Evolutionary conservation across 2,888 invertebrate genomes (phyloP).

Genomic region (Lithophane leautieri): DNA sequence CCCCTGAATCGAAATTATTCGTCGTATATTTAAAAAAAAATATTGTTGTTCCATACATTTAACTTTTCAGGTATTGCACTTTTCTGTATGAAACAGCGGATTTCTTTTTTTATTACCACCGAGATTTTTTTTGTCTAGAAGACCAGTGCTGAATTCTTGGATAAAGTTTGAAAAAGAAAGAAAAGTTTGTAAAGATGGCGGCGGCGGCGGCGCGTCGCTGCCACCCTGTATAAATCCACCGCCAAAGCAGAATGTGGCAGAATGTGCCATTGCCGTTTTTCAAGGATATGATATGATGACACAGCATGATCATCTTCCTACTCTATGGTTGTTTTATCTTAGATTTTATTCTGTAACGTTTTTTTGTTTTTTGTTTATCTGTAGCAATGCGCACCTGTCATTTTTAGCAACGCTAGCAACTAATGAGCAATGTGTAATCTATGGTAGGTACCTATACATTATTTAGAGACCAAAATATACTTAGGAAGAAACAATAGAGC

Average conservation of each 20-base stretch:
- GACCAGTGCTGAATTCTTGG: too few species aligned
- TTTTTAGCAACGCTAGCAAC: not conserved
- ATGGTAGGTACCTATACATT: not conserved
- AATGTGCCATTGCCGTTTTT: not conserved
- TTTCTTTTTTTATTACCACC: too few species aligned
- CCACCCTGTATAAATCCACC: too few species aligned
- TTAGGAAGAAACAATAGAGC: conserved; percentile 8
- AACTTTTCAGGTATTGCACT: too few species aligned
- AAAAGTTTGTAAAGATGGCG: too few species aligned
- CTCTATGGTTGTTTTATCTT: not conserved
- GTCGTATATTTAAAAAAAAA: too few species aligned
- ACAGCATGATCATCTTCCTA: not conserved
- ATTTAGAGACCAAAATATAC: not conserved
- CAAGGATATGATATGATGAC: not conserved
- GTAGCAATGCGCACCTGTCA: not conserved
- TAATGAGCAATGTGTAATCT: not conserved
- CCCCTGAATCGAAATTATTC: too few species aligned
- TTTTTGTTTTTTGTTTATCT: not conserved
- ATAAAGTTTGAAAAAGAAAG: too few species aligned
- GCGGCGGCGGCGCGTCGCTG: too few species aligned
- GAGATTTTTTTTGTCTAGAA: too few species aligned
- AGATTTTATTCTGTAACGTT: not conserved
- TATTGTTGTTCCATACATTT: too few species aligned
- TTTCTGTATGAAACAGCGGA: too few species aligned
- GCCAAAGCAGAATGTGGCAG: not conserved